phyloP scores from a whole-genome alignment of 2,113 vertebrate species.

The Pteruthius melanotis region DNA sequence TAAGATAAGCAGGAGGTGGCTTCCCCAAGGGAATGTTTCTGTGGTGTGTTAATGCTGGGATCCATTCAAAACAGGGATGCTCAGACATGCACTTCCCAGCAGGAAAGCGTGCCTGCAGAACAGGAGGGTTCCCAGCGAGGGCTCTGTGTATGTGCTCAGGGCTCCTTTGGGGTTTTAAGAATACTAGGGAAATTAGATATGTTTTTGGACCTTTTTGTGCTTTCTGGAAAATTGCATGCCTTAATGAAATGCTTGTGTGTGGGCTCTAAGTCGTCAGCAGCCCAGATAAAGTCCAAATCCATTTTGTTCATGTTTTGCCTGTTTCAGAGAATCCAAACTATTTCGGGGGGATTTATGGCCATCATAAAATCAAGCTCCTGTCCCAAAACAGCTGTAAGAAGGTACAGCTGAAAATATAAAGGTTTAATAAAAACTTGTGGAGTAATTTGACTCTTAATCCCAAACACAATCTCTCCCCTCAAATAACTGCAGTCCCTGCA shows the following conservation, averaged over 20 bases:
- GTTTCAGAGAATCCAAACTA: background rate
- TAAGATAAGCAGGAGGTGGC: background rate
- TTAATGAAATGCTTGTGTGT: background rate
- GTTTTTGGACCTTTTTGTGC: background rate
- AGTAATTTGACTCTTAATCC: slow-evolving; percentile 56
- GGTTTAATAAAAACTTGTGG: slow-evolving; percentile 43
- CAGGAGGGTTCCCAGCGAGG: rapidly evolving
- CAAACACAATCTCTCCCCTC: slow-evolving; percentile 24
- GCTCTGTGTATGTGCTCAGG: background rate
- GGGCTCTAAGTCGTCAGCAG: slow-evolving; percentile 13
- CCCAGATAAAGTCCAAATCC: background rate
- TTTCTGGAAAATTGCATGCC: background rate
- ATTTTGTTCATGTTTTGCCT: background rate
- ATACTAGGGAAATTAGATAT: background rate
- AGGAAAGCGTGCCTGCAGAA: background rate
- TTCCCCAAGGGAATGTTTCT: background rate
- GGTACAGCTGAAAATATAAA: slow-evolving; percentile 11
- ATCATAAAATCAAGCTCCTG: background rate
- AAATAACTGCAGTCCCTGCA: slow-evolving; percentile 23
- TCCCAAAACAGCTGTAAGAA: slow-evolving; percentile 1
- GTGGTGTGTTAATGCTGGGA: background rate
- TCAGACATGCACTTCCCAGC: rapidly evolving
- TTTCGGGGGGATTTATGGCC: background rate
- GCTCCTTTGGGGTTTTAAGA: background rate
- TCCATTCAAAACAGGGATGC: background rate